Evolutionary conservation across 2,113 vertebrate genomes (phyloP), one percentile per base, ranked within the genome.

Genomic region (Motacilla tschutschensis): DNA sequence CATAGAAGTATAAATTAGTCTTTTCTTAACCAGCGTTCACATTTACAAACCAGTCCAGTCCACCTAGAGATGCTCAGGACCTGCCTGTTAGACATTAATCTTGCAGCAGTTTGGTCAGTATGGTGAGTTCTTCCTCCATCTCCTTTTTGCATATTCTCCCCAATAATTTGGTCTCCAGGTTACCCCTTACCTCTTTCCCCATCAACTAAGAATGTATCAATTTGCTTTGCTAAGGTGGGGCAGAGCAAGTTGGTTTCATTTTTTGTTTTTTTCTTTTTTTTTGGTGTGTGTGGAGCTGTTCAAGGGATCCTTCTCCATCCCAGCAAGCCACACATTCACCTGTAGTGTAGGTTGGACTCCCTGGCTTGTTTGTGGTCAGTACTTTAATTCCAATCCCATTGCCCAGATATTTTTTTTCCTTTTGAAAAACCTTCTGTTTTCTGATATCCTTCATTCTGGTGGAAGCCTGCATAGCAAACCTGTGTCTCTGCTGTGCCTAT

Each of bases 51-150:
- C 65, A 71, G 53, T 4, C 46, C 73, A 83, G 77, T 35, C 85
- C 82, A 64, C 78, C 65, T 91, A 83, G 76, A 90, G 79, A 85
- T 83, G 94, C 92, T 95, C 93, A 90, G 93, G 93, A 93, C 76
- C 76, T 86, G 59, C 82, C 86, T 44, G 82, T 82, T 84, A 74
- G 83, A 88, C 88, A 74, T 77, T 60, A 60, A 74, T 55, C 84
- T 76, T 74, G 70, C 79, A 71, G 64, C 78, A 77, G 4, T 86
- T 84, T 70, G 81, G 73, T 94, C 72, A 28, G 58, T 67, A 43
- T 57, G 79, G 87, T 66, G 76, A 87, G 85, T 93, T 94, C 89
- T 91, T 89, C 93, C 78, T 76, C 58, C 28, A 4, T 11, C 51
- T 82, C 65, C 50, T 72, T 84, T 67, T 79, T 51, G 26, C 28